phyloP scores from a whole-genome alignment of 2,113 vertebrate genomes.

The Oplegnathus fasciatus region DNA sequence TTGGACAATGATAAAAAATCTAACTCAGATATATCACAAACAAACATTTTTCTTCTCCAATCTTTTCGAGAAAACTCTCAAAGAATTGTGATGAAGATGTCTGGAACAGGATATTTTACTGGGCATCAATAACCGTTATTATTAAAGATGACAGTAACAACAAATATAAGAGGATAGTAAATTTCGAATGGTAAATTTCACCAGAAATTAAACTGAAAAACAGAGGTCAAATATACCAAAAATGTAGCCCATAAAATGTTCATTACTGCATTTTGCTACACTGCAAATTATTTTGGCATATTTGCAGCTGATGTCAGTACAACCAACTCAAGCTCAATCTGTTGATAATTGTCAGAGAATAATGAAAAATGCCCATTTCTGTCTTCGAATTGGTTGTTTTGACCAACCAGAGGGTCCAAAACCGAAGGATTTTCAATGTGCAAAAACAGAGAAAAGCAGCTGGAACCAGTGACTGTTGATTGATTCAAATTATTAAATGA shows the following conservation, averaged over 20 bases:
- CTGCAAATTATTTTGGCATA: not conserved
- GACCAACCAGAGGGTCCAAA: not conserved
- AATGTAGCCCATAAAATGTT: not conserved
- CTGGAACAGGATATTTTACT: not conserved
- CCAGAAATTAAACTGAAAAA: not conserved
- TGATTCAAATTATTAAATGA: not conserved
- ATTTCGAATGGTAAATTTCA: not conserved
- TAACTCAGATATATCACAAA: not conserved
- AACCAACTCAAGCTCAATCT: too few relatives aligned
- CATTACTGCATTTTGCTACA: not conserved
- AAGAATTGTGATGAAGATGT: not conserved
- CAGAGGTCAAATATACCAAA: not conserved
- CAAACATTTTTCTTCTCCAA: not conserved
- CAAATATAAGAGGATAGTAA: not conserved
- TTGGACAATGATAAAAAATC: not conserved
- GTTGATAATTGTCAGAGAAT: not conserved
- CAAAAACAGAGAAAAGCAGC: not conserved
- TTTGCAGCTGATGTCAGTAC: not conserved
- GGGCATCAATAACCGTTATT: not conserved
- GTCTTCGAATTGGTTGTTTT: not conserved
- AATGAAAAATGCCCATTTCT: not conserved
- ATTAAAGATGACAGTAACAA: not conserved
- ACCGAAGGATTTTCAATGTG: not conserved
- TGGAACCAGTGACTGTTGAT: not conserved
- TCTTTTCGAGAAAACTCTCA: not conserved